Evolutionary conservation across 2,797 vertebrate species (phyloP).

Genomic region (Poeciliopsis paucimaculata): DNA sequence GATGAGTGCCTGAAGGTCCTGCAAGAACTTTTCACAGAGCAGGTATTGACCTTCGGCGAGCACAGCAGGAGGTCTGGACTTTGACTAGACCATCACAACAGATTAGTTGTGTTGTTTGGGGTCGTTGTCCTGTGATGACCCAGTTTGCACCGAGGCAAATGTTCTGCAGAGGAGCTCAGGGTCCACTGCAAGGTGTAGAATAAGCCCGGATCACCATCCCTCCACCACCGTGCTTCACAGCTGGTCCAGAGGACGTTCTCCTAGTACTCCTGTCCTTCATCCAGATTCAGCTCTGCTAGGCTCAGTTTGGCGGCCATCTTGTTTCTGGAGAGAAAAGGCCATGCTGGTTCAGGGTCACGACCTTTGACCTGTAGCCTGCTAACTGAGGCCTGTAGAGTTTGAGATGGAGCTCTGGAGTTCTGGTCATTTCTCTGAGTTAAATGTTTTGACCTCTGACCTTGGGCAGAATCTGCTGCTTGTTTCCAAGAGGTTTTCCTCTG

Average conservation of each 20-base stretch:
- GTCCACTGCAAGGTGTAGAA: not conserved
- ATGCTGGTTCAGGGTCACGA: not conserved
- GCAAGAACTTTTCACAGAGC: constrained; percentile 91
- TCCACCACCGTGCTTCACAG: not conserved
- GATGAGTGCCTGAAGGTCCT: constrained; percentile 89
- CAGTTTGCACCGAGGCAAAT: not conserved
- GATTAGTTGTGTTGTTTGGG: not conserved
- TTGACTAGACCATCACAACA: not conserved
- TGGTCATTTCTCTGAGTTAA: too few relatives aligned
- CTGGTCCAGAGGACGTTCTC: not conserved
- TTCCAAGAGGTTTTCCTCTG: too few relatives aligned
- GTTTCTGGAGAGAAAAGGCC: not conserved
- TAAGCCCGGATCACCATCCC: not conserved
- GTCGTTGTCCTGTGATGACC: not conserved
- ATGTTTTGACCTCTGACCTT: not conserved
- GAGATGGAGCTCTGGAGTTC: too few relatives aligned
- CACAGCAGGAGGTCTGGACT: not conserved
- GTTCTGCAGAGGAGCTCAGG: not conserved
- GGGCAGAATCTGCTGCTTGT: not conserved
- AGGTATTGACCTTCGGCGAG: constrained; percentile 76
- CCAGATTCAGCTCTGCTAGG: not conserved
- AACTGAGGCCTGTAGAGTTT: not conserved
- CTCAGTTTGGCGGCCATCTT: not conserved
- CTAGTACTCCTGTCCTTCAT: not conserved
- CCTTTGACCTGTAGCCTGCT: not conserved